Conservation (phyloP, 2,113 vertebrate species). For the Pelusios castaneus region DNA sequence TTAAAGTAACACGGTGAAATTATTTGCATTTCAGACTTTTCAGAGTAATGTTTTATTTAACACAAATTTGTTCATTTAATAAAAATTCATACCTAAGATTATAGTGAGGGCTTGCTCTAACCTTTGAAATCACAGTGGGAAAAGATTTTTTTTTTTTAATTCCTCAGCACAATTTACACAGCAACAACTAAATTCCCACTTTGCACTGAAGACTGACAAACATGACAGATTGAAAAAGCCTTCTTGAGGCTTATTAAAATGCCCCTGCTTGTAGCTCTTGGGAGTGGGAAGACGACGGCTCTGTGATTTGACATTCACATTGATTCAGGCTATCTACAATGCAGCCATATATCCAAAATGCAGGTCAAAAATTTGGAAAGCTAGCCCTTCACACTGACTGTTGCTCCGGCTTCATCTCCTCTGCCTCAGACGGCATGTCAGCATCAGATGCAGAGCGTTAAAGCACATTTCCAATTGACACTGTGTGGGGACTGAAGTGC, state of each 20-base stretch:
- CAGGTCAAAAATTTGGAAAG: neutral
- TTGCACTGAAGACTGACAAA: neutral
- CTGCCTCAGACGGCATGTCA: neutral
- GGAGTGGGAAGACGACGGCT: neutral
- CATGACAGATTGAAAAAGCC: neutral
- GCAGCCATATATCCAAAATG: neutral
- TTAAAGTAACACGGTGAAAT: neutral
- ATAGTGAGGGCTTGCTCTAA: neutral
- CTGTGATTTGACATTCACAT: neutral
- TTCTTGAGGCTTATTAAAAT: neutral
- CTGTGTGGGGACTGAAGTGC: neutral
- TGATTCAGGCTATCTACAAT: neutral
- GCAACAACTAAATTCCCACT: neutral
- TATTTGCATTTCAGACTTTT: conserved; percentile 35
- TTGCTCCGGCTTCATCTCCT: neutral
- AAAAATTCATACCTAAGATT: neutral
- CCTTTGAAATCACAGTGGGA: neutral
- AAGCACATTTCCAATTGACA: neutral
- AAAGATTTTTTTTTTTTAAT: neutral
- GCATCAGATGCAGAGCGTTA: neutral
- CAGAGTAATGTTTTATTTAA: neutral
- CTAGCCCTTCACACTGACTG: neutral
- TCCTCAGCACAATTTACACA: neutral
- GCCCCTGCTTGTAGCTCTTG: neutral
- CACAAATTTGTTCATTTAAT: conserved; percentile 24